Evolutionary conservation across 2,113 vertebrate genomes (phyloP).

Genomic region (Sterrhoptilus dennistouni): DNA sequence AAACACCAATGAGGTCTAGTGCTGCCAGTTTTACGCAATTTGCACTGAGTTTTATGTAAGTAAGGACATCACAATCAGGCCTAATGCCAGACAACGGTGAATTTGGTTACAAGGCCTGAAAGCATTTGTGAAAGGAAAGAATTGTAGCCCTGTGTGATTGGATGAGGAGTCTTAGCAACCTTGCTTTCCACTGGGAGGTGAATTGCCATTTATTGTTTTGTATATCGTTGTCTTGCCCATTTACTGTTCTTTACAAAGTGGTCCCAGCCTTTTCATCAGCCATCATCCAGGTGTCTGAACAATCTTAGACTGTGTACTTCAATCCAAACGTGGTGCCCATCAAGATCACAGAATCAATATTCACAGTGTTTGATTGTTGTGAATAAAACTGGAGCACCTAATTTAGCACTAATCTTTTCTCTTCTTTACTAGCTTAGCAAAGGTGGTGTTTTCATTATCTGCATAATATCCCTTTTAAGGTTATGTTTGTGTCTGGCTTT

Average conservation of each 20-base stretch:
- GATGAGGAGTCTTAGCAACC: not conserved
- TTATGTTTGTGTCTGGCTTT: not conserved
- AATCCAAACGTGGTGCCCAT: not conserved
- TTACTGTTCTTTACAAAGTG: not conserved
- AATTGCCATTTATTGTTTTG: not conserved
- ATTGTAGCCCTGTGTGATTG: not conserved
- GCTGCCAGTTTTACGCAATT: not conserved
- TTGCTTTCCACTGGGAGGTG: not conserved
- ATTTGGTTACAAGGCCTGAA: not conserved
- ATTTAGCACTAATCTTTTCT: not conserved
- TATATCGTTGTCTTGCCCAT: accelerated
- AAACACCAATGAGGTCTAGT: conserved; percentile 2
- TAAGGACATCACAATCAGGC: not conserved
- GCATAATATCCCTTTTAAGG: not conserved
- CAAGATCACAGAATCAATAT: not conserved
- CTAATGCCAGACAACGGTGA: not conserved
- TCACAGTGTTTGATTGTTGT: not conserved
- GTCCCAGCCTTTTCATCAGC: not conserved
- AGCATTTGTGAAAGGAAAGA: not conserved
- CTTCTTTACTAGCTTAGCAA: not conserved
- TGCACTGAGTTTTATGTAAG: not conserved
- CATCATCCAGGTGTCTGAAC: not conserved
- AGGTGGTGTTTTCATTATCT: not conserved
- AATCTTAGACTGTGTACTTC: not conserved
- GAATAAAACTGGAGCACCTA: not conserved